Evolutionary conservation across 1,140 invertebrate species (phyloP).

Genomic region (Glossosoma conforme): DNA sequence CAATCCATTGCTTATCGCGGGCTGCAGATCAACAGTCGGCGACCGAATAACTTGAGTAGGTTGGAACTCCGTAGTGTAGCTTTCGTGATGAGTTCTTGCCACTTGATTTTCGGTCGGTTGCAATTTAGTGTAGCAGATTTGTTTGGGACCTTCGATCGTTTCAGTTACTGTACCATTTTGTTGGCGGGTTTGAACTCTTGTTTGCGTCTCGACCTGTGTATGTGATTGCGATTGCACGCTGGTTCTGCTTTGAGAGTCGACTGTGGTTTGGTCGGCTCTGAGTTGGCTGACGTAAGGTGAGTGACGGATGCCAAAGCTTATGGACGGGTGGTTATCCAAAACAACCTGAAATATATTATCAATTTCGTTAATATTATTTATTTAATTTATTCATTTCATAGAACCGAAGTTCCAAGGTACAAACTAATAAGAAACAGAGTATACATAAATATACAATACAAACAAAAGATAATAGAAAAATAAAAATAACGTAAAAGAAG

Average conservation of each 20-base stretch:
- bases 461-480: too few species aligned
- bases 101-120: conserved; percentile 9
- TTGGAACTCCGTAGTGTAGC: conserved; percentile 20
- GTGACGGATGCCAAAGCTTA: conserved; percentile 84
- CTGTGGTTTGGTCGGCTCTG: conserved; percentile 31
- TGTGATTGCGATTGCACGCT: conserved; percentile 4
- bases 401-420: too few species aligned
- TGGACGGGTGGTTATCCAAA: conserved; percentile 57
- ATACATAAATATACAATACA: too few species aligned
- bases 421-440: too few species aligned
- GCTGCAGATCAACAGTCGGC: neutral
- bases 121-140: conserved; percentile 13
- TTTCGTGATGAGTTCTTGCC: conserved; percentile 13
- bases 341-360: conserved; percentile 51
- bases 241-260: conserved; percentile 3
- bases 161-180: conserved; percentile 4
- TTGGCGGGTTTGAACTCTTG: conserved; percentile 2
- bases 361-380: too few species aligned
- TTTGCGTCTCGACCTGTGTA: conserved; percentile 12
- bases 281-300: conserved; percentile 72
- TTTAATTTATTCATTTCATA: too few species aligned
- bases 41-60: conserved; percentile 12
- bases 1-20: too few species aligned
- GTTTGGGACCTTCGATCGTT: conserved; percentile 1
- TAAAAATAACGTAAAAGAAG: too few species aligned